These are phyloP conservation scores for Pangasius sanitwongsei DNA, from an alignment of 2,797 vertebrate genomes.

Conservation along the genomic window DNA sequence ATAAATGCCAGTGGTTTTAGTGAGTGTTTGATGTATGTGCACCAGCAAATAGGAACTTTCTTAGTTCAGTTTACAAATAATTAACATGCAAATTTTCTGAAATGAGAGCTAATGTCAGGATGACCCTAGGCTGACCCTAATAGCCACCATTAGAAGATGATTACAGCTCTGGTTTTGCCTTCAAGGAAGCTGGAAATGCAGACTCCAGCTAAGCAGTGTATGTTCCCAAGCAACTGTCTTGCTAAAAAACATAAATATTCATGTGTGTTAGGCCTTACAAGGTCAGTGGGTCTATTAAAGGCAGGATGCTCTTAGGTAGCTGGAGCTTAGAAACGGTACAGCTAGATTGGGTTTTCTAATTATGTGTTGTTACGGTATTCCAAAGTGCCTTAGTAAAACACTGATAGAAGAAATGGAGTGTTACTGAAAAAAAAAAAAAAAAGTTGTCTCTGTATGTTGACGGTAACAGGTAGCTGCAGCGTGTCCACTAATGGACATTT, in stretches of 20 bases:
- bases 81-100: background rate
- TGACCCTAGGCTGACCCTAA: background rate
- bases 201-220: background rate
- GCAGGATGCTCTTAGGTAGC: background rate
- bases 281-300: slow-evolving; percentile 22
- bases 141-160: slow-evolving; percentile 1
- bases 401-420: background rate
- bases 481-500: background rate
- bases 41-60: background rate
- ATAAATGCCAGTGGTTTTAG: background rate
- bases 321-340: background rate
- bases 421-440: background rate
- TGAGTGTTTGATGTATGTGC: too few relatives aligned
- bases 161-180: background rate
- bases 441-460: background rate
- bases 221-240: slow-evolving; percentile 25
- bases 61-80: background rate
- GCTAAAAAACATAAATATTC: slow-evolving; percentile 25
- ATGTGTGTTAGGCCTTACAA: slow-evolving; percentile 8
- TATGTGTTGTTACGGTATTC: background rate
- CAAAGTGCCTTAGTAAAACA: background rate
- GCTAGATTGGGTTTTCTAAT: background rate
- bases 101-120: background rate
- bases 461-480: background rate
- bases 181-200: background rate